A percentile compares a stretch with the other conserved stretches of the same genome.
These are phyloP conservation scores for Noctuana brunneofusca DNA, from an alignment of 2,888 invertebrate genomes.

Conservation along the genomic window DNA sequence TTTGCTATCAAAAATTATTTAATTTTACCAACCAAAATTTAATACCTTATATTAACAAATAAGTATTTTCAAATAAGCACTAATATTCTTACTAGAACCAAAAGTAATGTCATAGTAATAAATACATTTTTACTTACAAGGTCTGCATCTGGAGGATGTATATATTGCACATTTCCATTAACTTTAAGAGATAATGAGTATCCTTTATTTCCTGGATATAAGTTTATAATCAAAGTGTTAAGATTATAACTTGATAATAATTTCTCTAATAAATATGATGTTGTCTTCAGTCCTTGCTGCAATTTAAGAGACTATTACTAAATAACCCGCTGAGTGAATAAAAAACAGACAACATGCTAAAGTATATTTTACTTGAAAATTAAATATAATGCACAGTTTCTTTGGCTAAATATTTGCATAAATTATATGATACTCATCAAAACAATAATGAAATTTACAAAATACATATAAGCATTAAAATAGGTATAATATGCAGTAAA, in stretches of 20 bases:
- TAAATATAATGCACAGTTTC: not conserved
- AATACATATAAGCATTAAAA: too few relatives aligned
- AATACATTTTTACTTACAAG: slow-evolving; percentile 45
- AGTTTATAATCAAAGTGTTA: slow-evolving; percentile 94
- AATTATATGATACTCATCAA: not conserved
- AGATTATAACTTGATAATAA: slow-evolving; percentile 92
- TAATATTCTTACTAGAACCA: not conserved
- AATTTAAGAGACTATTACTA: slow-evolving; percentile 42
- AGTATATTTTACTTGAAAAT: not conserved
- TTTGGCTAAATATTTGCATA: not conserved
- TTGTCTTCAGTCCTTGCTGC: slow-evolving; percentile 83
- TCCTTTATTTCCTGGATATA: slow-evolving; percentile 96
- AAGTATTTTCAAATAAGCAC: too few relatives aligned
- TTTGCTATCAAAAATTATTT: too few relatives aligned
- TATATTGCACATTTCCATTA: slow-evolving; percentile 79
- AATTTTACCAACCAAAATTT: too few relatives aligned
- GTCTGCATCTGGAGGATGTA: slow-evolving; percentile 70
- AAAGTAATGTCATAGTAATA: not conserved
- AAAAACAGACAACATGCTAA: not conserved
- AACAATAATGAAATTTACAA: not conserved
- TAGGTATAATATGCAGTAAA: too few relatives aligned
- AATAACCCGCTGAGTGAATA: not conserved
- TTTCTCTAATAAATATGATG: slow-evolving; percentile 91
- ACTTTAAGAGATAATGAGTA: slow-evolving; percentile 88
- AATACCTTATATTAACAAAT: too few relatives aligned